Base-by-base conservation (phyloP, 2,797 vertebrate species). In the Sebastes baramenuke region DNA sequence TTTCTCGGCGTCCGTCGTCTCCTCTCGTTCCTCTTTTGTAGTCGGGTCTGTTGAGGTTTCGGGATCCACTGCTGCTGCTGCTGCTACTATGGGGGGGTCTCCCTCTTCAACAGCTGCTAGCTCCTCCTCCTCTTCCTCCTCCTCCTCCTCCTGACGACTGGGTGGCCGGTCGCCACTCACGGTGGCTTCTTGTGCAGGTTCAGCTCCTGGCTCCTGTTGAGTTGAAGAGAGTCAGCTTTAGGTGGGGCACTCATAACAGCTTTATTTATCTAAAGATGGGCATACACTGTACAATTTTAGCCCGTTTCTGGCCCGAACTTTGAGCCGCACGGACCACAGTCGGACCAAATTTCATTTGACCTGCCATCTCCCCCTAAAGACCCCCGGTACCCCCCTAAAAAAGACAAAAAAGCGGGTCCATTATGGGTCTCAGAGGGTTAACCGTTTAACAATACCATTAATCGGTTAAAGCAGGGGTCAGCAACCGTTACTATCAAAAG, bases 91-190 rank as follows among this genome's bases (percentile, higher is more conserved):
- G 10, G 74, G 18, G 1, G 38, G 1, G 2, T 72, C 74, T 66
- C 32, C 56, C 5, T 73, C 80, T 6, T 62, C 54, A 46, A 20
- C 60, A 1, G 72, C 54, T 1, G 58, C 55, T 3, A 75, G 75
- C 54, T 84, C 80, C 8, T 93, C 87, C 27, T 92, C 36, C 13
- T 38, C 36, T 38, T 14, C 56, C 4, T 75, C 80, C 49, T 84
- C 79, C 8, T 93, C 87, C 27, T 92, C 87, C 24, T 91, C 89
- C 59, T 75, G 80, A 16, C 29, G 55, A n/a, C 60, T 1, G 18
- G 85, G 8, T 0, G 75, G 56, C n/a, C 54, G 86, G 66, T 64
- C 34, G 1, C 82, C 80, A 20, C 62, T 79, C 67, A 8, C 70
- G 4, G 20, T 54, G 30, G 58, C 77, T 29, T 89, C 88, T 78